Evolutionary conservation across 2,113 vertebrate species (phyloP), one percentile per base, ranked within the genome.

Genomic region (Trachemys scripta): DNA sequence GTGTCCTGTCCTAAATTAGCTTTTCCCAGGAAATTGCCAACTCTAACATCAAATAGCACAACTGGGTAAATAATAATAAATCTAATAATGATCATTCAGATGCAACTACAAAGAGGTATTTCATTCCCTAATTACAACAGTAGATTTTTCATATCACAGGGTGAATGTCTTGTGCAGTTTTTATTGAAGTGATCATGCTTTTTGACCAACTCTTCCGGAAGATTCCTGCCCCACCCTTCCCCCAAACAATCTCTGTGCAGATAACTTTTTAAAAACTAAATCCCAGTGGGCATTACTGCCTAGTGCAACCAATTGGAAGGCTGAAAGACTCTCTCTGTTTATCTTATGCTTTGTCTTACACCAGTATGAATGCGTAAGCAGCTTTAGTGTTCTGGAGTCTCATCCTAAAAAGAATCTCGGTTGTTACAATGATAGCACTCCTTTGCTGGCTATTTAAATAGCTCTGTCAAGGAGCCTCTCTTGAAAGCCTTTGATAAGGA

Each of bases 51-150:
- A 54, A 25, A 31, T 20, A 38, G 53, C 75, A 17, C 24, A 1
- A 38, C 2, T 0, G 45, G 8, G 75, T 27, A 10, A 38, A 14
- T 42, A n/a, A 47, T 49, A 10, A 13, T 31, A 78, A 17, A 2
- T 0, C 0, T 1, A 2, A 1, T 8, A 27, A 4, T 12, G 35
- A 0, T 4, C 12, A 0, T 38, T 57, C 9, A 2, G 78, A 2
- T 2, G 86, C 49, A 79, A 29, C 49, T 14, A 82, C 76, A 25
- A 29, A 14, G 78, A 47, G 4, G 20, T 3, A 3, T 12, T 6
- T 45, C 86, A 54, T 56, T 10, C 0, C 42, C 62, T 0, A 0
- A 3, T 0, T 3, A 14, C 62, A 88, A 0, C 31, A 1, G 78
- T 0, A 3, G 20, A 35, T 29, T 38, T 69, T n/a, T 59, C 54